A percentile compares a stretch with the other conserved stretches of the same genome.
Evolutionary conservation across 1,140 invertebrate species (phyloP).

Genomic region (Anastrepha ludens): DNA sequence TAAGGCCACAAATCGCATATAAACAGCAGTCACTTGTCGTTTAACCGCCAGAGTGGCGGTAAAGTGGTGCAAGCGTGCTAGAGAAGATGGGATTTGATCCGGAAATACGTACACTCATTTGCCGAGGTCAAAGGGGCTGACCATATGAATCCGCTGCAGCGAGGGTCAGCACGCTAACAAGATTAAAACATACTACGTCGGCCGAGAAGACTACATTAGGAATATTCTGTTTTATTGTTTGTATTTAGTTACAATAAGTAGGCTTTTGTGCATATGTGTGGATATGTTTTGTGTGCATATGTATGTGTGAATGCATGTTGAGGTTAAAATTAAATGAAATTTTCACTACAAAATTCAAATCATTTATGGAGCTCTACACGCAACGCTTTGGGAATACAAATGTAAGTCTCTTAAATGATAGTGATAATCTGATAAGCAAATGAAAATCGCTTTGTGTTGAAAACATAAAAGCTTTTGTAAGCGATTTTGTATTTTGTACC

Average conservation of each 20-base stretch:
- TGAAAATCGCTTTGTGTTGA: slow-evolving; percentile 1
- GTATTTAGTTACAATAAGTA: not conserved
- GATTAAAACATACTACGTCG: slow-evolving; percentile 47
- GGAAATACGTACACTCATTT: not conserved
- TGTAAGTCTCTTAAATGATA: slow-evolving; percentile 23
- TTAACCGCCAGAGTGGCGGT: not conserved
- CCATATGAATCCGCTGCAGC: slow-evolving; percentile 26
- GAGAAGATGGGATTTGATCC: slow-evolving; percentile 19
- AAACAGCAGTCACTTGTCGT: slow-evolving; percentile 49
- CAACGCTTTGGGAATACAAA: slow-evolving; percentile 34
- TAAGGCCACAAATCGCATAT: slow-evolving; percentile 52
- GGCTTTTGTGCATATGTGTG: not conserved
- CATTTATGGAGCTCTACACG: slow-evolving; percentile 17
- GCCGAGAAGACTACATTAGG: slow-evolving; percentile 24
- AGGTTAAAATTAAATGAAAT: slow-evolving; percentile 50
- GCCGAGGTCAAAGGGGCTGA: slow-evolving; percentile 29
- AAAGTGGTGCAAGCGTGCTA: not conserved
- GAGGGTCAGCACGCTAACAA: slow-evolving; percentile 47
- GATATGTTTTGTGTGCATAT: not conserved
- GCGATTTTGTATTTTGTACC: not conserved
- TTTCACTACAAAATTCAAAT: slow-evolving; percentile 16
- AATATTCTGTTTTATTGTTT: slow-evolving; percentile 43
- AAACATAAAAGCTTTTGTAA: slow-evolving; percentile 1
- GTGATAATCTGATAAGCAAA: slow-evolving; percentile 47
- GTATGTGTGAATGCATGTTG: not conserved